Base-by-base conservation (phyloP, 2,888 invertebrate genomes). In the Panzeria rudis region DNA sequence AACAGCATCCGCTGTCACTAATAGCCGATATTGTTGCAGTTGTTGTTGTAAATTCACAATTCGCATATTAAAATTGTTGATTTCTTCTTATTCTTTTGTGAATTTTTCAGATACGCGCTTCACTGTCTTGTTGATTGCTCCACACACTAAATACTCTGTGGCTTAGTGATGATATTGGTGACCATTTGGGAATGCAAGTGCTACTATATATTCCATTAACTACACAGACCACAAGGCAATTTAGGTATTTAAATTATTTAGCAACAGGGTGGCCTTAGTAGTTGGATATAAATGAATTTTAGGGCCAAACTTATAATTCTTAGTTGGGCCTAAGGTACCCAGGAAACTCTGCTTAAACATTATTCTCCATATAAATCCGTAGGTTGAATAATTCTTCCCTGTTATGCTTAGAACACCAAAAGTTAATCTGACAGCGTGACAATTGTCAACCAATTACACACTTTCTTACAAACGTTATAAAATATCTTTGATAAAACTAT, bases 1-100 rank as follows among this genome's bases (percentile, higher is more conserved):
- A 78, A 82, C 85, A 85, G 78, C 82, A 85, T 79, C 85, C 85
- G 85, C 75, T 75, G 79, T 61, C 72, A 61, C 69, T 76, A 69
- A 54, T 62, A 54, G 62, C 75, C 11, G 25, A 52, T 47, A 32
- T 13, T 68, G 44, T 20, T 72, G 17, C 17, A 20, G 17, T 47
- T 69, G 41, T 35, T 64, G 3, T 64, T 76, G 62, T 50, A 64
- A 69, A 61, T 35, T 77, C 38, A 68, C 76, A 77, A 80, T 71
- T 69, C 52, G 44, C 62, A 69, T 75, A 71, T 71, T 78, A 68
- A 82, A 75, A 35, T 62, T 78, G 72, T 64, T 25, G 50, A 38
- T 79, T 44, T 62, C 15, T 64, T 56, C 23, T 64, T 38, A 41
- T 17, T 62, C 38, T 38, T 35, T 71, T 61, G 72, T 35, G 17